Percentiles rank a stretch among this genome's conserved stretches.
phyloP scores from a whole-genome alignment of 2,888 invertebrate species.

The Cephus rjabovi region DNA sequence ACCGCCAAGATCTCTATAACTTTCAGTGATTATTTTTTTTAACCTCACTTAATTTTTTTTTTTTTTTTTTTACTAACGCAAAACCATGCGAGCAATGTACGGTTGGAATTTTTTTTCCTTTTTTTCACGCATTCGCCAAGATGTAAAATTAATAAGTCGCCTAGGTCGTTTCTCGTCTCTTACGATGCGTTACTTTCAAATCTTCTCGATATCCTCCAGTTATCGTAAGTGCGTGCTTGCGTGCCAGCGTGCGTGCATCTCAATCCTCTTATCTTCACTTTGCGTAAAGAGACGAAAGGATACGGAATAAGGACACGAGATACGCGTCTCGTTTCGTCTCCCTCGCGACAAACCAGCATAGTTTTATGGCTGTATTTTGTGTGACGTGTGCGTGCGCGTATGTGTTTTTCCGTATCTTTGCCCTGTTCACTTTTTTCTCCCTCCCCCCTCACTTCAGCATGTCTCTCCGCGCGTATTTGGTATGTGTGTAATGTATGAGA shows the following conservation, averaged over 20 bases:
- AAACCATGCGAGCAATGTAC: conserved; percentile 27
- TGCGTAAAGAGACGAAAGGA: neutral
- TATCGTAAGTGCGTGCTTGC: neutral
- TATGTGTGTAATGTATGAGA: conserved; percentile 22
- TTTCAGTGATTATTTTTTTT: conserved; percentile 7
- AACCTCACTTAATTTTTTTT: conserved; percentile 9
- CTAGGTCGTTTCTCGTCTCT: neutral
- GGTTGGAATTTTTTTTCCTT: neutral
- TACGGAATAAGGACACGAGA: neutral
- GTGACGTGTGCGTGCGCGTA: conserved; percentile 11
- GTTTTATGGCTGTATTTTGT: neutral
- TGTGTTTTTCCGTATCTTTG: neutral
- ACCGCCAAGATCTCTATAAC: neutral
- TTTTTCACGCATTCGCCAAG: neutral
- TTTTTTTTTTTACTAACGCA: conserved; percentile 24
- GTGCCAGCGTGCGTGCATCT: neutral
- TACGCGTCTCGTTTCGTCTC: neutral
- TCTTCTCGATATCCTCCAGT: neutral
- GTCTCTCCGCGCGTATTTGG: conserved; percentile 18
- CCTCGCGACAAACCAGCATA: neutral
- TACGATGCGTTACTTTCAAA: neutral
- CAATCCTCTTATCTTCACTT: neutral
- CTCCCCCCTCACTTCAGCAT: neutral
- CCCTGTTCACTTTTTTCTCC: conserved; percentile 11
- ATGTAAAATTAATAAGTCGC: neutral